These are phyloP conservation scores for Cephus nigrinus DNA, from an alignment of 2,888 invertebrate species.

Conservation along the genomic window DNA sequence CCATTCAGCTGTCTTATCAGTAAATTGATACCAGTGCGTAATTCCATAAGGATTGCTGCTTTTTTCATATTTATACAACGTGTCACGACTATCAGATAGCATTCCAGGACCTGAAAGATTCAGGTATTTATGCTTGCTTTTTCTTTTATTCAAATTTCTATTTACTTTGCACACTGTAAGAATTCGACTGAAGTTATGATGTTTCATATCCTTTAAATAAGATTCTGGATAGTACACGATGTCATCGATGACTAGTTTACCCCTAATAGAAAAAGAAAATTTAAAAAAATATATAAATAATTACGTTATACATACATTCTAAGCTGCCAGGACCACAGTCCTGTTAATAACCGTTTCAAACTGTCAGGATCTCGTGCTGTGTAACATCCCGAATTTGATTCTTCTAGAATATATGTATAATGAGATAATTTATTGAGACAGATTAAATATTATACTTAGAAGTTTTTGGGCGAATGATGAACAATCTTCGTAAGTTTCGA, in stretches of 20 bases:
- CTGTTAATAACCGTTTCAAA: constrained; percentile 31
- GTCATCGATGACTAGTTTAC: constrained; percentile 6
- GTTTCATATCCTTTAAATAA: constrained; percentile 12
- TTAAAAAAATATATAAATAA: background rate
- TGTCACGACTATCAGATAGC: constrained; percentile 36
- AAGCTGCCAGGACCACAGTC: constrained; percentile 42
- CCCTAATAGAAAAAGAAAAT: constrained; percentile 25
- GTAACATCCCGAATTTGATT: constrained; percentile 1
- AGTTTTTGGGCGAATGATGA: constrained; percentile 64
- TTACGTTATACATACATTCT: constrained; percentile 38
- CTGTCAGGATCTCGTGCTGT: constrained; percentile 41
- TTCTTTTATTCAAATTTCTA: background rate
- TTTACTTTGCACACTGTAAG: constrained; percentile 33
- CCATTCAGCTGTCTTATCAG: constrained; percentile 25
- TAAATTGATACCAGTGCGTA: constrained; percentile 21
- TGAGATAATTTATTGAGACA: background rate
- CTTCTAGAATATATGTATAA: background rate
- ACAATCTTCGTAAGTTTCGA: constrained; percentile 68
- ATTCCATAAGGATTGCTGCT: constrained; percentile 25
- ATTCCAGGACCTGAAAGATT: constrained; percentile 39
- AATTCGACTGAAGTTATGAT: constrained; percentile 28
- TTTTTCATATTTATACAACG: constrained; percentile 42
- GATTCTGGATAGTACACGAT: constrained; percentile 6
- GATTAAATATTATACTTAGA: constrained; percentile 24
- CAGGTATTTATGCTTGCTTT: background rate